Conservation (phyloP, 2,797 vertebrate species). For the Enteromius thamalakanensis region DNA sequence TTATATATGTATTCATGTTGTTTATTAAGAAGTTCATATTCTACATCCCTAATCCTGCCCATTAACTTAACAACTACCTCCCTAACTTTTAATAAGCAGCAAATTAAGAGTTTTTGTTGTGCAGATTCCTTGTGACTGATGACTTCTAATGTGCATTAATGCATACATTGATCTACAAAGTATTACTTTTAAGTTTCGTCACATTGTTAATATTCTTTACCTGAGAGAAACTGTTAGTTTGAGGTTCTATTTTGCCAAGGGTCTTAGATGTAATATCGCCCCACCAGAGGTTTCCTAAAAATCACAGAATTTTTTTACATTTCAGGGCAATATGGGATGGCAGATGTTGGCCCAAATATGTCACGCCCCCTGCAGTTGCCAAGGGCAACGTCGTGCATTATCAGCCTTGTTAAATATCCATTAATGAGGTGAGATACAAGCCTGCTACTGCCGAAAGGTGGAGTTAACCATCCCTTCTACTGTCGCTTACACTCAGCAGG, state of each 20-base stretch:
- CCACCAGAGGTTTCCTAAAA: neutral
- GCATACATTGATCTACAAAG: neutral
- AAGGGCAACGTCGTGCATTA: conserved; percentile 68
- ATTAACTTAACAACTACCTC: neutral
- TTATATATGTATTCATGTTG: neutral
- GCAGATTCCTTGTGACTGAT: neutral
- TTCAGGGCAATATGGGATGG: conserved; percentile 46
- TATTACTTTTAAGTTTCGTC: neutral
- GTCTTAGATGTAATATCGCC: neutral
- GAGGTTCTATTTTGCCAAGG: neutral
- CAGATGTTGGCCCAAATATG: conserved; percentile 75
- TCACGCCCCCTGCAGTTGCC: conserved; percentile 70
- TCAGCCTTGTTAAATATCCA: conserved; percentile 70
- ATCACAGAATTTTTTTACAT: conserved; percentile 3
- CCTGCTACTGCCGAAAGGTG: conserved; percentile 49
- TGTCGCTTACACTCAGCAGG: neutral
- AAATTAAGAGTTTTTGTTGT: neutral
- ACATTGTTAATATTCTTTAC: no score
- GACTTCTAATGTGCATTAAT: neutral
- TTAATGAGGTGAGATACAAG: conserved; percentile 65
- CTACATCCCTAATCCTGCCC: neutral
- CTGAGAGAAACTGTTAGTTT: neutral
- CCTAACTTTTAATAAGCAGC: neutral
- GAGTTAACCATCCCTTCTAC: conserved; percentile 56
- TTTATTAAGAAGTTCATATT: neutral